Evolutionary conservation across 1,140 invertebrate species (phyloP).

Genomic region (Polyergus mexicanus): DNA sequence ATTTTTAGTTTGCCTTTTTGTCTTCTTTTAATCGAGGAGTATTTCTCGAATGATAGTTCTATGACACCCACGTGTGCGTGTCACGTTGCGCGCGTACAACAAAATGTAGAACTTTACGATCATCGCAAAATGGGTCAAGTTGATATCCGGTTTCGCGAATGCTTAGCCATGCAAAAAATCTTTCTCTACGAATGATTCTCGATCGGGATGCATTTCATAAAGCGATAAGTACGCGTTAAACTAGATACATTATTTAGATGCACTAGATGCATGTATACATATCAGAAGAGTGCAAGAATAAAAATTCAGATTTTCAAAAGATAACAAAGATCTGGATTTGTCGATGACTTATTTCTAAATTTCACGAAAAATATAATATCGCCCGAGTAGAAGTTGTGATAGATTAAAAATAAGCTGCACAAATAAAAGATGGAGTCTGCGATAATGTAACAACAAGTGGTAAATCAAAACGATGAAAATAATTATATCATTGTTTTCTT

Average conservation of each 20-base stretch:
- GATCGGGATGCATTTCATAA: conserved; percentile 33
- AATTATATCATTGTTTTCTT: neutral
- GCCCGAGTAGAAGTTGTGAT: neutral
- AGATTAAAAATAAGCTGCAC: neutral
- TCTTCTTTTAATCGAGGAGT: neutral
- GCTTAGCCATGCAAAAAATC: conserved; percentile 28
- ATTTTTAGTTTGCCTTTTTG: neutral
- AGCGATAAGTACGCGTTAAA: conserved; percentile 7
- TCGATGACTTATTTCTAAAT: neutral
- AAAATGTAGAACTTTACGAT: conserved; percentile 57
- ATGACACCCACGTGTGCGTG: neutral
- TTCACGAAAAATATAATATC: neutral
- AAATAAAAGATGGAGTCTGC: neutral
- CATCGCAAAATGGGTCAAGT: conserved; percentile 76
- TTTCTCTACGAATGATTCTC: conserved; percentile 48
- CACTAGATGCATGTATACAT: no score
- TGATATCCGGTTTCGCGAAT: conserved; percentile 78
- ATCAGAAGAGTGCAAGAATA: neutral
- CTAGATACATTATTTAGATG: no score
- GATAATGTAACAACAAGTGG: neutral
- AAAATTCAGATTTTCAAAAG: neutral
- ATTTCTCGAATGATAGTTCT: neutral
- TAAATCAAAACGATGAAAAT: neutral
- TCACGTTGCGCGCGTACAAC: neutral
- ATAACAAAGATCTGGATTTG: neutral